phyloP scores from a whole-genome alignment of 1,140 invertebrate genomes.

The Parapsyche elsis region DNA sequence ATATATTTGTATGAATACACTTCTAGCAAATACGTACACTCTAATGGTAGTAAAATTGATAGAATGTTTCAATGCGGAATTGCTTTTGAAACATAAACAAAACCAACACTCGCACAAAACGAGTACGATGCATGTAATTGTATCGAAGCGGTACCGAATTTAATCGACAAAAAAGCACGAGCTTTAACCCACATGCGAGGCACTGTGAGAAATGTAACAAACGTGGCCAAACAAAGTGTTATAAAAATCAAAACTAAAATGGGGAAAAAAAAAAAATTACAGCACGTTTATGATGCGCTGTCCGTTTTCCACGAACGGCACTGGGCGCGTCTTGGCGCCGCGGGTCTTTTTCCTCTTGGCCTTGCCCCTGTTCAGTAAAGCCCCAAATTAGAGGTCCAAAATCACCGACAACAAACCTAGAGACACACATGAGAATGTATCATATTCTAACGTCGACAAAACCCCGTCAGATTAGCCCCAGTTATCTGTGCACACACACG shows the following conservation, averaged over 20 bases:
- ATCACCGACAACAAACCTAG: slow-evolving; percentile 31
- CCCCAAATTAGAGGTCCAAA: slow-evolving; percentile 26
- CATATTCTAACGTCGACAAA: slow-evolving; percentile 33
- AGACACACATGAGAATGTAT: slow-evolving; percentile 38
- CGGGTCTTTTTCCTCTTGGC: slow-evolving; percentile 38
- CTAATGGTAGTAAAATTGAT: background rate
- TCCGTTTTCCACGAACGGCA: slow-evolving; percentile 5
- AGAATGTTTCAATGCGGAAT: background rate
- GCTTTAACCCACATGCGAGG: too few relatives aligned
- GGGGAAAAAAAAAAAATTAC: background rate
- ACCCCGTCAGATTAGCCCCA: slow-evolving; percentile 32
- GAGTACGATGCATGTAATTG: too few relatives aligned
- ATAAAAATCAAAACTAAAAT: background rate
- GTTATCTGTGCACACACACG: background rate
- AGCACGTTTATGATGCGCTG: background rate
- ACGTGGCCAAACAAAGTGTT: too few relatives aligned
- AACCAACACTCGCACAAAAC: too few relatives aligned
- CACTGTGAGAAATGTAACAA: too few relatives aligned
- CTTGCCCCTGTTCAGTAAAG: slow-evolving; percentile 45
- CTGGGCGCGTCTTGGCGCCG: slow-evolving; percentile 26
- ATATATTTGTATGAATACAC: too few relatives aligned
- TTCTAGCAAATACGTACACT: too few relatives aligned
- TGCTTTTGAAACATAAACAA: too few relatives aligned
- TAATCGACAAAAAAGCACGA: too few relatives aligned
- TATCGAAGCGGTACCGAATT: too few relatives aligned